Percentiles rank a stretch among this genome's conserved stretches.
Evolutionary conservation across 2,797 vertebrate genomes (phyloP).

Genomic region (Sebastes glaucus): DNA sequence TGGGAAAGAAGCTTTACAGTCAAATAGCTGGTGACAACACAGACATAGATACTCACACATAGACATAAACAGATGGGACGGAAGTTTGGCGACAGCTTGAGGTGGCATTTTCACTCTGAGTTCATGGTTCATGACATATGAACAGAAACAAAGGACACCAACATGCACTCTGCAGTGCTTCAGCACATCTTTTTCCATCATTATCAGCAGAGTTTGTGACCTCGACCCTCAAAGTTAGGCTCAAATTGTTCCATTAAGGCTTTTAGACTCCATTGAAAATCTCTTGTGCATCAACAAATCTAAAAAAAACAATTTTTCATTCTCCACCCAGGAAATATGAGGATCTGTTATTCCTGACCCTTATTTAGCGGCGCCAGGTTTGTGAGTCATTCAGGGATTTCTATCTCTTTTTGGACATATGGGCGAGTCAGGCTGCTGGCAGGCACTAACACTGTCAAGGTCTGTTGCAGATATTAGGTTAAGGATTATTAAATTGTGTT

Average conservation of each 20-base stretch:
- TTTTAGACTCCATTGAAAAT: neutral
- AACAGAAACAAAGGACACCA: neutral
- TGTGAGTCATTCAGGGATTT: constrained; percentile 25
- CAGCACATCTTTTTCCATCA: neutral
- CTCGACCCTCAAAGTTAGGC: neutral
- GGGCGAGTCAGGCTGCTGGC: constrained; percentile 34
- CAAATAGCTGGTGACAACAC: neutral
- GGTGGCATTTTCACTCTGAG: constrained; percentile 6
- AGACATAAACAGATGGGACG: neutral
- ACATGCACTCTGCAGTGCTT: neutral
- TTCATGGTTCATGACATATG: constrained; percentile 8
- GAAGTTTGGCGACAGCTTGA: neutral
- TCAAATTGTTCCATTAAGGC: neutral
- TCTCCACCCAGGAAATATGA: neutral
- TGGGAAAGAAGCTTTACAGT: neutral
- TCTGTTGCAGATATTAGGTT: constrained; percentile 35
- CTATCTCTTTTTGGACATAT: constrained; percentile 31
- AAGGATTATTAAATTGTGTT: constrained; percentile 40
- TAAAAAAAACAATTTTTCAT: neutral
- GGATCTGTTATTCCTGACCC: neutral
- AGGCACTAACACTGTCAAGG: neutral
- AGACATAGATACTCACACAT: neutral
- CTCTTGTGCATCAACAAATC: neutral
- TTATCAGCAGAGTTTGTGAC: neutral
- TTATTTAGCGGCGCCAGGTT: neutral